phyloP scores from a whole-genome alignment of 2,888 invertebrate genomes.

The Sminthurides aquaticus region DNA sequence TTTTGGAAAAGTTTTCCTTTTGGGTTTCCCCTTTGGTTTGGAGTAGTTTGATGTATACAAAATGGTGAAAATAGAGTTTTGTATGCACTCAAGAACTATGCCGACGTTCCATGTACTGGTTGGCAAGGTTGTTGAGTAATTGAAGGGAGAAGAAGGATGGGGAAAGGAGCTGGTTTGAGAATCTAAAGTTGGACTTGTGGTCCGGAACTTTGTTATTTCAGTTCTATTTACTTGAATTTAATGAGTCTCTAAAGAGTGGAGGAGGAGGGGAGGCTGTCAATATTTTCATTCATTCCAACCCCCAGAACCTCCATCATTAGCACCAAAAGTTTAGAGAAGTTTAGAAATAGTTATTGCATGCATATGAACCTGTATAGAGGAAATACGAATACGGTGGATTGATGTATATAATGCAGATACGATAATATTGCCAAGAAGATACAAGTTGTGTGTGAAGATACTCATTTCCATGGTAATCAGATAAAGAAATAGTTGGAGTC shows the following conservation, averaged over 20 bases:
- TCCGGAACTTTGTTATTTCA: constrained; percentile 22
- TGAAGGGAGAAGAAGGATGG: neutral
- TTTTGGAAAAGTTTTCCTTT: no score
- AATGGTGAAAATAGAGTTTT: neutral
- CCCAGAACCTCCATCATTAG: neutral
- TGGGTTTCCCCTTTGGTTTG: no score
- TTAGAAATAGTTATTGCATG: no score
- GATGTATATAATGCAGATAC: neutral
- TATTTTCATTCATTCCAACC: neutral
- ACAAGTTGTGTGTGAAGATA: neutral
- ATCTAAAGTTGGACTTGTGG: constrained; percentile 9
- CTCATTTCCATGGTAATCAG: neutral
- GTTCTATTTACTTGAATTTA: constrained; percentile 17
- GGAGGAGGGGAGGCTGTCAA: neutral
- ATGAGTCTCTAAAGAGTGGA: constrained; percentile 18
- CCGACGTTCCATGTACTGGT: no score
- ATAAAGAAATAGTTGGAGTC: neutral
- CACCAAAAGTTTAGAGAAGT: neutral
- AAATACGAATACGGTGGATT: neutral
- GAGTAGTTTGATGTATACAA: neutral
- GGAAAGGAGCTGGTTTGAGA: neutral
- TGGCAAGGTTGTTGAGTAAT: no score
- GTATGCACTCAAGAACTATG: no score
- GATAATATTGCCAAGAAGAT: neutral
- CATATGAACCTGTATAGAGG: no score